These are phyloP conservation scores for Chrysolina haemoptera DNA, from an alignment of 2,888 invertebrate species.

Conservation along the genomic window DNA sequence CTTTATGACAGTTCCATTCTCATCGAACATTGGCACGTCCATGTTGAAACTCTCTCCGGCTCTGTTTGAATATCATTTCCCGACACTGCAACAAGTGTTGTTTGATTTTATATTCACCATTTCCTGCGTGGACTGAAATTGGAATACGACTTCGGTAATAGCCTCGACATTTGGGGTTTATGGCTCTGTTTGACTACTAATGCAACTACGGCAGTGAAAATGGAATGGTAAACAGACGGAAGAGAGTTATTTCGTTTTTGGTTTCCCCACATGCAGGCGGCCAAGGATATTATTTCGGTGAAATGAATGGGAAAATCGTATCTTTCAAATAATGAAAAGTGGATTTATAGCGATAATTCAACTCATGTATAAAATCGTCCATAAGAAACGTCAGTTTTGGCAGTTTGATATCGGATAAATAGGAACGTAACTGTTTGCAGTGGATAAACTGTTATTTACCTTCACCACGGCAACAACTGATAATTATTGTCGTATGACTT, in stretches of 20 bases:
- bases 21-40: slow-evolving; percentile 1
- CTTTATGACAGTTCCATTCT: too few species aligned
- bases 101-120: slow-evolving; percentile 51
- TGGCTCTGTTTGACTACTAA: slow-evolving; percentile 41
- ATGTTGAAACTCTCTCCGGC: neutral
- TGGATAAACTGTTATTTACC: too few species aligned
- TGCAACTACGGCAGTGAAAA: neutral
- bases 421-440: too few species aligned
- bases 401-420: too few species aligned
- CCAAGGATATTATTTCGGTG: too few species aligned
- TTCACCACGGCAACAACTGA: too few species aligned
- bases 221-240: neutral
- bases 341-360: too few species aligned
- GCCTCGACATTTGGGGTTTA: slow-evolving; percentile 43
- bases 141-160: slow-evolving; percentile 41
- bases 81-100: slow-evolving; percentile 53
- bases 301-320: neutral
- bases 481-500: too few species aligned
- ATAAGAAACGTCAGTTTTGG: too few species aligned
- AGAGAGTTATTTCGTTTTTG: neutral
- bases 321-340: neutral
- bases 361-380: too few species aligned
- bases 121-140: slow-evolving; percentile 47
- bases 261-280: too few species aligned
- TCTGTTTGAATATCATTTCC: slow-evolving; percentile 44